These are phyloP conservation scores for Willisornis vidua DNA, from an alignment of 2,113 vertebrate genomes.

Conservation along the genomic window DNA sequence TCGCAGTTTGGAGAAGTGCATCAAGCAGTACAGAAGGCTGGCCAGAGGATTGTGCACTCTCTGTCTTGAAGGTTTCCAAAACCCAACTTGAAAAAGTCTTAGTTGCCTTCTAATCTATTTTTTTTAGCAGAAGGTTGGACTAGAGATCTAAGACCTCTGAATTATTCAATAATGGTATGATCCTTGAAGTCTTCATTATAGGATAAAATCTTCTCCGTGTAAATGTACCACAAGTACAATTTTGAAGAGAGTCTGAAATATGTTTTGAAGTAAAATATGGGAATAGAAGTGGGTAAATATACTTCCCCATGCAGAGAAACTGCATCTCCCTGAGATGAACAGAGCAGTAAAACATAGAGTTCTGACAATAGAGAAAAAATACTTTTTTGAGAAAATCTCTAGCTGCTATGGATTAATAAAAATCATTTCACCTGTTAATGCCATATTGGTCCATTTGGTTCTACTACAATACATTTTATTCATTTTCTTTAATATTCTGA, in stretches of 20 bases:
- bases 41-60: neutral
- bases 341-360: neutral
- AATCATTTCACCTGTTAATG: neutral
- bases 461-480: neutral
- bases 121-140: neutral
- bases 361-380: neutral
- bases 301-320: neutral
- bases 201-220: neutral
- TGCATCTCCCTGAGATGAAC: neutral
- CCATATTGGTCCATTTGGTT: neutral
- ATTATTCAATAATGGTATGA: neutral
- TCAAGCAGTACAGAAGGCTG: neutral
- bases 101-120: neutral
- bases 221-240: accelerated
- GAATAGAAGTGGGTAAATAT: neutral
- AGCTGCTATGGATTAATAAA: neutral
- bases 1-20: neutral
- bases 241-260: neutral
- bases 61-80: neutral
- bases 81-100: neutral
- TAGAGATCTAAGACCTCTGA: neutral
- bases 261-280: neutral
- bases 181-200: neutral
- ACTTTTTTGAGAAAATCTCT: neutral
- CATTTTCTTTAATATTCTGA: neutral